These are phyloP conservation scores for Anarhynchus alexandrinus DNA, from an alignment of 2,113 vertebrate species.

Conservation along the genomic window DNA sequence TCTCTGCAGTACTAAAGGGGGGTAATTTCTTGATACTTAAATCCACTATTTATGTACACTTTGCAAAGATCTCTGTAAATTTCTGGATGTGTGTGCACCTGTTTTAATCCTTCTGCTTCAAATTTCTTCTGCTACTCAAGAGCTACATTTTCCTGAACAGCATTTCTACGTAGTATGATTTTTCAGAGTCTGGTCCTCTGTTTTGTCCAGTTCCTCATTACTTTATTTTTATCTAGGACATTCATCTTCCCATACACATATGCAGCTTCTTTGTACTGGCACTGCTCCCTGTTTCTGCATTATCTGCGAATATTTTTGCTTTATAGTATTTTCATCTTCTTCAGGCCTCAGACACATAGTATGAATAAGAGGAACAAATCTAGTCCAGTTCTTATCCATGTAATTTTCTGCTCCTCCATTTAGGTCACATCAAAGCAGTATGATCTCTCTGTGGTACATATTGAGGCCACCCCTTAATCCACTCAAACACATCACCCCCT, in stretches of 20 bases:
- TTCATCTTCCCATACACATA: neutral
- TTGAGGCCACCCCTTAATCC: neutral
- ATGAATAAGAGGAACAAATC: neutral
- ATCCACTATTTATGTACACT: neutral
- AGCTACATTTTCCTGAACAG: neutral
- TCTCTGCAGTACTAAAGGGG: neutral
- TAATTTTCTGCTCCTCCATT: neutral
- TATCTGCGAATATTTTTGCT: conserved; percentile 37
- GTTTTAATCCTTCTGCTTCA: neutral
- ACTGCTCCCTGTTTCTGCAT: neutral
- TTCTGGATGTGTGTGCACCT: neutral
- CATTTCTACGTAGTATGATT: neutral
- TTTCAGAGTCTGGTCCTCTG: neutral
- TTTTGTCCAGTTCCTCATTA: conserved; percentile 17
- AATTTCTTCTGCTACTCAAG: neutral
- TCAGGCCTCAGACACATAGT: neutral
- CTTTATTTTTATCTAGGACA: conserved; percentile 31
- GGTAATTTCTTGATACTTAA: conserved; percentile 38
- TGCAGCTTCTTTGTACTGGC: neutral
- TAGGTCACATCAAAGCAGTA: neutral
- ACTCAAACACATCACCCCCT: neutral
- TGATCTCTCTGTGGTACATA: neutral
- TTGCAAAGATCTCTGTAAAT: conserved; percentile 17
- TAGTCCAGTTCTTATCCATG: neutral
- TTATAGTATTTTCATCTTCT: conserved; percentile 4